A percentile compares a stretch with the other conserved stretches of the same genome.
phyloP scores from a whole-genome alignment of 1,140 invertebrate genomes.

The Leguminivora glycinivorella region DNA sequence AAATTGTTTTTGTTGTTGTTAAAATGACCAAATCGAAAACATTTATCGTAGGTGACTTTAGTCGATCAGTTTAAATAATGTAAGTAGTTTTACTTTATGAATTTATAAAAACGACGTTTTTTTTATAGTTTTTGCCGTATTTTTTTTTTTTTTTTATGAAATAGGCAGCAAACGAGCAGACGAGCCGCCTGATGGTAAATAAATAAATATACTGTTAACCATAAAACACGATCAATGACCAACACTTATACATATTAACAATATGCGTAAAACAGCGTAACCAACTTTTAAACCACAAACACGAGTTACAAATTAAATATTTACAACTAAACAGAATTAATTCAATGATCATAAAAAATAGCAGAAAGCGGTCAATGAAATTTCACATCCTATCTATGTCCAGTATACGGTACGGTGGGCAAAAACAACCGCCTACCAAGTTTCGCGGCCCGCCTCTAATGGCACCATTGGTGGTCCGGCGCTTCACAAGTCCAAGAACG shows the following conservation, averaged over 20 bases:
- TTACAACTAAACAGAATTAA: no score
- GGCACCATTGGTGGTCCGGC: constrained; percentile 32
- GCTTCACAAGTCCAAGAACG: constrained; percentile 5
- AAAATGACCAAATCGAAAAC: constrained; percentile 1
- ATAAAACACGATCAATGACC: no score
- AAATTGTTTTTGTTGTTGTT: constrained; percentile 3
- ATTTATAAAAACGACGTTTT: no score
- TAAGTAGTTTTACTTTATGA: background rate
- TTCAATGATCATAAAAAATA: no score
- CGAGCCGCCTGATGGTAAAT: no score
- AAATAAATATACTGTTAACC: no score
- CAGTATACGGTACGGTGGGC: constrained; percentile 11
- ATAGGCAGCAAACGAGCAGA: no score
- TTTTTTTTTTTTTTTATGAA: no score
- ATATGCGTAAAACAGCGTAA: no score
- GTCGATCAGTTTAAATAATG: background rate
- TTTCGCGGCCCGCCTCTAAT: constrained; percentile 18
- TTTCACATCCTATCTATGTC: constrained; percentile 4
- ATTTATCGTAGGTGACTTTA: background rate
- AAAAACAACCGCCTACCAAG: constrained; percentile 16
- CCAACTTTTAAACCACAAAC: no score
- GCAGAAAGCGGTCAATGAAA: background rate
- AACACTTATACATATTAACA: no score
- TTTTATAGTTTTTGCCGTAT: no score
- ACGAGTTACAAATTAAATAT: background rate